Conservation (phyloP, 2,888 invertebrate species). For the Bembecia ichneumoniformis region DNA sequence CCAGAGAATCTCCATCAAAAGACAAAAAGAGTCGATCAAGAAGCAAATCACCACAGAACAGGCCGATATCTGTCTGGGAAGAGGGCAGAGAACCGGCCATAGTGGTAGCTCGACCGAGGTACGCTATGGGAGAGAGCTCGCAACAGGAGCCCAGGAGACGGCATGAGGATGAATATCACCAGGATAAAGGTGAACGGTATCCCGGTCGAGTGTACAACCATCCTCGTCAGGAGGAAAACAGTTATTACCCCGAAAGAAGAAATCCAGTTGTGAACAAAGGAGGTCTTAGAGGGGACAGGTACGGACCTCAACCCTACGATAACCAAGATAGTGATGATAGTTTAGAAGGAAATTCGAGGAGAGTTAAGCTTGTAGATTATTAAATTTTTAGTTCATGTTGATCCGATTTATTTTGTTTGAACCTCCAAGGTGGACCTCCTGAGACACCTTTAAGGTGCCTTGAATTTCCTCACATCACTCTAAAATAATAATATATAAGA, state of each 20-base stretch:
- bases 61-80: conserved; percentile 42
- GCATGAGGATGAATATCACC: conserved; percentile 18
- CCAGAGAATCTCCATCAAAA: conserved; percentile 37
- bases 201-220: background rate
- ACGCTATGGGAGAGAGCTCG: conserved; percentile 17
- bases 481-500: no score
- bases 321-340: conserved; percentile 1
- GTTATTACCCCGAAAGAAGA: conserved; percentile 14
- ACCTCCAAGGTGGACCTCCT: no score
- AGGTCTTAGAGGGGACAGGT: conserved; percentile 24
- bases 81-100: conserved; percentile 16
- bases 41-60: conserved; percentile 34
- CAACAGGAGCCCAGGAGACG: conserved; percentile 8
- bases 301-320: conserved; percentile 18
- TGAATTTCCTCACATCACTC: no score
- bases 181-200: conserved; percentile 11
- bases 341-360: background rate
- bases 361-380: conserved; percentile 60
- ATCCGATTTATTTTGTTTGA: no score
- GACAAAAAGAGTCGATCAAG: conserved; percentile 39
- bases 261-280: conserved; percentile 36
- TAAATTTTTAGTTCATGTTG: conserved; percentile 11
- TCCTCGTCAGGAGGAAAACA: background rate
- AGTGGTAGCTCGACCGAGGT: conserved; percentile 19
- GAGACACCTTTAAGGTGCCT: no score